These are phyloP conservation scores for Catharus ustulatus DNA, from an alignment of 2,797 vertebrate species.

Conservation along the genomic window DNA sequence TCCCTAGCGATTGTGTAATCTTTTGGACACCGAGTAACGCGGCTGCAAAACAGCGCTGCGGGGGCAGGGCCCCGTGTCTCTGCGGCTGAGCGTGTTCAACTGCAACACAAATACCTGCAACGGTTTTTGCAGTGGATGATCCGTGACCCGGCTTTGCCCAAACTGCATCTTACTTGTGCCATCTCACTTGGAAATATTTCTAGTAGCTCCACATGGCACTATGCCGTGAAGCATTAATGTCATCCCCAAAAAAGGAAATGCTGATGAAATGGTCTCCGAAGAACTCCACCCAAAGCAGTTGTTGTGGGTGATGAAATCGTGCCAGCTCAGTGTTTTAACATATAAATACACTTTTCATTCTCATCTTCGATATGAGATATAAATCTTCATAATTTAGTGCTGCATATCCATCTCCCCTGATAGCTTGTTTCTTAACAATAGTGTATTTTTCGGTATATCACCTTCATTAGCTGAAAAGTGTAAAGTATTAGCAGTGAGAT, in stretches of 20 bases:
- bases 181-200: neutral
- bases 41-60: rapidly evolving
- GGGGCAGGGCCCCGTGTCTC: rapidly evolving
- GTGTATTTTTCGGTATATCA: neutral
- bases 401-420: neutral
- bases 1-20: too few relatives aligned
- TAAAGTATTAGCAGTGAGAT: neutral
- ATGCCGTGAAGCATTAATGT: neutral
- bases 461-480: neutral
- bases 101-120: neutral
- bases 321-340: neutral
- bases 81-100: rapidly evolving
- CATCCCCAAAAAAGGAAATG: neutral
- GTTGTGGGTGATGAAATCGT: neutral
- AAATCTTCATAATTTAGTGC: neutral
- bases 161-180: rapidly evolving
- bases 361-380: neutral
- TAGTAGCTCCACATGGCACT: rapidly evolving
- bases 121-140: rapidly evolving
- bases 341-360: neutral
- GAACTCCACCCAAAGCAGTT: neutral
- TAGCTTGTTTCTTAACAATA: neutral
- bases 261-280: neutral
- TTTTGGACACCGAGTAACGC: rapidly evolving
- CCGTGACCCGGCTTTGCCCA: rapidly evolving